Base-by-base conservation (phyloP, 2,888 invertebrate genomes). In the Clanis bilineata region DNA sequence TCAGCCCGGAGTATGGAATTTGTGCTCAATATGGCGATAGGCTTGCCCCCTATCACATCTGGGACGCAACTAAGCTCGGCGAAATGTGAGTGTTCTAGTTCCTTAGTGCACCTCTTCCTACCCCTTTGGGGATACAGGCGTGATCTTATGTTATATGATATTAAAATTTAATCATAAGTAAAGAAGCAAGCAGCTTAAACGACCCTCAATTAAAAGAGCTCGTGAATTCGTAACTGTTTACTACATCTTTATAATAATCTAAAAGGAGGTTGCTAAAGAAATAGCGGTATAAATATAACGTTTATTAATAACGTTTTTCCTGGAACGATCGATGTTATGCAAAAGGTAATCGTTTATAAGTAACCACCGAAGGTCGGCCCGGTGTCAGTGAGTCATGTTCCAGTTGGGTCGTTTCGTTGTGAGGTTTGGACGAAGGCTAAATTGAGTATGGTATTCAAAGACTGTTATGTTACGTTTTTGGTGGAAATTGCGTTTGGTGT, bases 311-410 rank as follows among this genome's bases (percentile, higher is more conserved):
- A 61, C 63, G 63, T 60, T 59, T 72, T 81, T 76, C 77, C 72
- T 74, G 75, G 79, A 76, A 76, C 72, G 80, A 79, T 87, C 87
- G 77, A 86, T 88, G 82, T 76, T 79, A 85, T 83, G 81, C 81
- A 81, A 83, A 85, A 83, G 79, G 79, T 73, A 83, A 36, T 82
- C 77, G 72, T 83, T 82, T 83, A 77, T 82, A n/a, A n/a, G n/a
- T n/a, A 80, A 72, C 73, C 66, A 65, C 45, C 69, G 86, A 90
- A 90, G 90, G 90, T 80, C 88, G 80, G 61, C 61, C 66, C 69
- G 63, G 63, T 68, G 72, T 72, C 67, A 72, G 66, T 83, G 81
- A 84, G 67, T 84, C 83, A 85, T 71, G 64, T 71, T 66, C 69
- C 69, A 87, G 85, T 83, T 86, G 79, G 84, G 83, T 78, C 83